Percentiles rank a stretch among this genome's conserved stretches.
Conservation (phyloP, 1,140 invertebrate genomes). For the Hycleus phaleratus region DNA sequence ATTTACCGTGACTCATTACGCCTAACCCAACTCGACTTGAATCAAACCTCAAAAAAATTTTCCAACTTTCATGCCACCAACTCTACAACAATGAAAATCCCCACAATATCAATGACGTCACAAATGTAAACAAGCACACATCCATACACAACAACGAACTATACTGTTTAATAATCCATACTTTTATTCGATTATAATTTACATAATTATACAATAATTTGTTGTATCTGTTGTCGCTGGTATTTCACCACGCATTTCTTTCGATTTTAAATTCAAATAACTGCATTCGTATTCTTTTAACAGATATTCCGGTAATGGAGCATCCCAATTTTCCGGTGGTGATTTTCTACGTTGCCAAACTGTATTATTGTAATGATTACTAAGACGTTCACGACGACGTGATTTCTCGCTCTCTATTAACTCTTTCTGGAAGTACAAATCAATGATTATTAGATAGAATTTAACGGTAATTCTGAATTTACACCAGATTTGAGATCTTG, state of each 20-base stretch:
- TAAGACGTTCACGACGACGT: constrained; percentile 53
- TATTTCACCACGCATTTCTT: constrained; percentile 51
- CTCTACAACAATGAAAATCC: constrained; percentile 5
- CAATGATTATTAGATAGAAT: constrained; percentile 8
- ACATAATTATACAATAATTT: constrained; percentile 23
- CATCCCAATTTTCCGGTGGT: constrained; percentile 72
- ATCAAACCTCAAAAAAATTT: background rate
- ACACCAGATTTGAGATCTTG: constrained; percentile 60
- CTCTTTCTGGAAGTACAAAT: constrained; percentile 46
- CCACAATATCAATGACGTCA: background rate
- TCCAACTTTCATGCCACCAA: background rate
- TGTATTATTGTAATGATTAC: constrained; percentile 61
- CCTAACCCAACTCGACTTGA: constrained; percentile 8
- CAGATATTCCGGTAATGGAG: constrained; percentile 67
- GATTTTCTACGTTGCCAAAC: constrained; percentile 67
- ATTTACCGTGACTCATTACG: constrained; percentile 4
- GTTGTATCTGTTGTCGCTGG: constrained; percentile 23
- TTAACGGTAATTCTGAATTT: constrained; percentile 35
- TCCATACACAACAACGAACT: background rate
- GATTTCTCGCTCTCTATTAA: constrained; percentile 64
- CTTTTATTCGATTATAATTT: constrained; percentile 4
- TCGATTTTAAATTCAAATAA: constrained; percentile 55
- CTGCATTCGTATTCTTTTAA: constrained; percentile 55
- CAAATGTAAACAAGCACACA: no score
- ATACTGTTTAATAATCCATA: constrained; percentile 3